phyloP scores from a whole-genome alignment of 2,797 vertebrate species.

The Pseudochirops corinnae region DNA sequence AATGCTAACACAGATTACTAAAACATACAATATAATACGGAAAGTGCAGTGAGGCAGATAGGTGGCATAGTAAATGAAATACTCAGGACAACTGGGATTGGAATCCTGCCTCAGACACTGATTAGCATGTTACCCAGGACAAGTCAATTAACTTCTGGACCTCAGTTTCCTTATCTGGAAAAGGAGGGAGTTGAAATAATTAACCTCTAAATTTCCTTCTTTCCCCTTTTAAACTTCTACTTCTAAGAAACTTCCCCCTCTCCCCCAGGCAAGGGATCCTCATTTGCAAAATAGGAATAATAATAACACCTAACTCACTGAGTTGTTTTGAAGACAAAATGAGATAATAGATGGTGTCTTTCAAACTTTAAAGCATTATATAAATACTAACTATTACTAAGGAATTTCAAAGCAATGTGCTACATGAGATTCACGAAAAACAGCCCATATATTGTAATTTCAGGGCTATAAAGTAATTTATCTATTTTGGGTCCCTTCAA shows the following conservation, averaged over 20 bases:
- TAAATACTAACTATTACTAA: background rate
- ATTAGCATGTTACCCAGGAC: background rate
- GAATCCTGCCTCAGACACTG: background rate
- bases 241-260: background rate
- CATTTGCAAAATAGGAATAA: background rate
- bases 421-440: background rate
- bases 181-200: background rate
- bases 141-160: background rate
- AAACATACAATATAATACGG: background rate
- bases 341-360: background rate
- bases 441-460: background rate
- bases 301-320: background rate
- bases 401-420: background rate
- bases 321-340: background rate
- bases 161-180: background rate
- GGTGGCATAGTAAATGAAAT: background rate
- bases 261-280: background rate
- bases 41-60: background rate
- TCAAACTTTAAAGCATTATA: background rate
- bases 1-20: background rate
- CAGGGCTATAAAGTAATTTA: background rate
- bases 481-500: background rate
- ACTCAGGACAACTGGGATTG: background rate
- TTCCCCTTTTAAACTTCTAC: rapidly evolving
- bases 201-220: background rate